phyloP scores from a whole-genome alignment of 2,888 invertebrate species.

The Athetis lepigone region DNA sequence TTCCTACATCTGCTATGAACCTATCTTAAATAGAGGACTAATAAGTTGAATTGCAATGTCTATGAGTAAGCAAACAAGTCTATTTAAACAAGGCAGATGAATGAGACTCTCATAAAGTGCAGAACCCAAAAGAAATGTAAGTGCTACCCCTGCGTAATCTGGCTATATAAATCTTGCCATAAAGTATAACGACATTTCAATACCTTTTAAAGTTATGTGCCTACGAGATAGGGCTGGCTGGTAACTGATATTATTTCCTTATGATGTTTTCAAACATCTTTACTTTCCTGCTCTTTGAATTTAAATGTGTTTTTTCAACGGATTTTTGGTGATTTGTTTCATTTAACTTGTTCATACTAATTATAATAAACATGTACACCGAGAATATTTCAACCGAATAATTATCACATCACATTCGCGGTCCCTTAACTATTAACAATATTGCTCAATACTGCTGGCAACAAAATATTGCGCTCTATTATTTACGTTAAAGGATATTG shows the following conservation, averaged over 20 bases:
- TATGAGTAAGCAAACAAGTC: constrained; percentile 51
- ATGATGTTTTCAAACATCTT: constrained; percentile 4
- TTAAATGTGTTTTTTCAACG: background rate
- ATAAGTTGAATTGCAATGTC: constrained; percentile 44
- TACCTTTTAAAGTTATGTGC: constrained; percentile 64
- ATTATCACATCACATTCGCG: no score
- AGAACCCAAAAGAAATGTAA: constrained; percentile 42
- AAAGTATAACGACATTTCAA: constrained; percentile 63
- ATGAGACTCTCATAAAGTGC: constrained; percentile 24
- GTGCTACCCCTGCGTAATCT: constrained; percentile 55
- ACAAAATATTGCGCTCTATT: no score
- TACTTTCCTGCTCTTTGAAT: constrained; percentile 5
- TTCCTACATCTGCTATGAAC: constrained; percentile 40
- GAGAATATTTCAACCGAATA: no score
- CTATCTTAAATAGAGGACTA: constrained; percentile 39
- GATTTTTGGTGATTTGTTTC: background rate
- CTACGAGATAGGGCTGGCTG: constrained; percentile 53
- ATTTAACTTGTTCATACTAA: no score
- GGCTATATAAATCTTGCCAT: constrained; percentile 56
- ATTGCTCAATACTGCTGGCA: no score
- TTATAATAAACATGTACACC: no score
- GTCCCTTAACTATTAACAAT: no score
- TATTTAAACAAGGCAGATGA: constrained; percentile 41
- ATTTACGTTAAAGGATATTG: no score
- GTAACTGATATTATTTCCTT: constrained; percentile 33